Conservation (phyloP, 2,113 vertebrate species). For the Lanius ludovicianus region DNA sequence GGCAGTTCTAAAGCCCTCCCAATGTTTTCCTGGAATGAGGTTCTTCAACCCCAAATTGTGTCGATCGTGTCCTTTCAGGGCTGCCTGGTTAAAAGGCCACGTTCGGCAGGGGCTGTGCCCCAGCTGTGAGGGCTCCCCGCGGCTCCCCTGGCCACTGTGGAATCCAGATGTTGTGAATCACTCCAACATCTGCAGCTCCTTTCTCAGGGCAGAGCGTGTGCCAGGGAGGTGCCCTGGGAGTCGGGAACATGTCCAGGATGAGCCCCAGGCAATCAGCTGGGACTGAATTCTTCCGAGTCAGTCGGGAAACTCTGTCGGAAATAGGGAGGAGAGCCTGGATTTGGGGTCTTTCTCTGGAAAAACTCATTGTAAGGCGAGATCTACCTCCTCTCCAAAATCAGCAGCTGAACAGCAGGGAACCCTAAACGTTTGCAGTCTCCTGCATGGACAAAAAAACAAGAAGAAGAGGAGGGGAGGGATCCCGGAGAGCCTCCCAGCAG, state of each 20-base stretch:
- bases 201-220: not conserved
- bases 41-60: not conserved
- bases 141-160: rapidly evolving
- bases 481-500: not conserved
- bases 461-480: not conserved
- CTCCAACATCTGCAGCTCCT: constrained; percentile 2
- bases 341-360: not conserved
- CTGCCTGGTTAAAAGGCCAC: not conserved
- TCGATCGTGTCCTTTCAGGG: not conserved
- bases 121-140: not conserved
- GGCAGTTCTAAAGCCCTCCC: not conserved
- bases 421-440: constrained; percentile 57
- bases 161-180: not conserved
- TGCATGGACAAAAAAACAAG: constrained; percentile 26
- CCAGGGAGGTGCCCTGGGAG: not conserved
- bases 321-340: not conserved
- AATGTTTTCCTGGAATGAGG: not conserved
- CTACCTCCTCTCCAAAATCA: not conserved
- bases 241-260: rapidly evolving
- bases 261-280: not conserved
- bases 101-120: not conserved
- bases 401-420: constrained; percentile 54
- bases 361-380: not conserved
- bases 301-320: rapidly evolving
- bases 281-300: not conserved